Evolutionary conservation across 1,140 invertebrate species (phyloP).

Genomic region (Drosophila sechellia): DNA sequence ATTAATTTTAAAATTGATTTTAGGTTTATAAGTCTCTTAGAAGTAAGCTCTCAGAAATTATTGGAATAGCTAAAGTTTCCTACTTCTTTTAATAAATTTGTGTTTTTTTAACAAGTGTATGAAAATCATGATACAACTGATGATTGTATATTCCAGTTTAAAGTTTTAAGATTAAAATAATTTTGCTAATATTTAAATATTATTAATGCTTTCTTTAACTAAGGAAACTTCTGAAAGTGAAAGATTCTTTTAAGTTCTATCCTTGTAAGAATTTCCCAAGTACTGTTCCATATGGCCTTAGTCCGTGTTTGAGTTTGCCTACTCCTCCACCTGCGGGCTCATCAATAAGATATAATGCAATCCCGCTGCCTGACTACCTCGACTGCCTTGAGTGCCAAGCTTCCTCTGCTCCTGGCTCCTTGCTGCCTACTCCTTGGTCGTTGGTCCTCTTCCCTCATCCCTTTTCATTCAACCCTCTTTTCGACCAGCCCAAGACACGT

Average conservation of each 20-base stretch:
- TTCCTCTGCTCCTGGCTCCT: not conserved
- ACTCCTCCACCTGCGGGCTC: slow-evolving; percentile 13
- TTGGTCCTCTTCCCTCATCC: not conserved
- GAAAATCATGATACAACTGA: too few relatives aligned
- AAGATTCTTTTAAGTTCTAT: not conserved
- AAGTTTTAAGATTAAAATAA: too few relatives aligned
- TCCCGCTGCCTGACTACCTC: slow-evolving; percentile 28
- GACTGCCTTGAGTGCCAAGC: slow-evolving; percentile 21
- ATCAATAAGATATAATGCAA: slow-evolving; percentile 71
- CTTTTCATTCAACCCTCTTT: slow-evolving; percentile 23
- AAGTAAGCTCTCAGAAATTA: too few relatives aligned
- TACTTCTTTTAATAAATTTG: too few relatives aligned
- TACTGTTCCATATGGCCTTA: slow-evolving; percentile 1
- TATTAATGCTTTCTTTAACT: too few relatives aligned
- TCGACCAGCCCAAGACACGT: slow-evolving; percentile 68
- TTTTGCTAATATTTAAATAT: too few relatives aligned
- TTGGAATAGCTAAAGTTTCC: too few relatives aligned
- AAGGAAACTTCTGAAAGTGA: not conserved
- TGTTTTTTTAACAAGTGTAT: too few relatives aligned
- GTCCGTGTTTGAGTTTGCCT: not conserved
- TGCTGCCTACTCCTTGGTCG: not conserved
- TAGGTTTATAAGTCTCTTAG: too few relatives aligned
- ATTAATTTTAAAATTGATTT: too few relatives aligned
- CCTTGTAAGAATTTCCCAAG: slow-evolving; percentile 1
- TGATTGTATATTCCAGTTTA: too few relatives aligned